Conservation (phyloP, 2,888 invertebrate species). For the Tetragonisca angustula region DNA sequence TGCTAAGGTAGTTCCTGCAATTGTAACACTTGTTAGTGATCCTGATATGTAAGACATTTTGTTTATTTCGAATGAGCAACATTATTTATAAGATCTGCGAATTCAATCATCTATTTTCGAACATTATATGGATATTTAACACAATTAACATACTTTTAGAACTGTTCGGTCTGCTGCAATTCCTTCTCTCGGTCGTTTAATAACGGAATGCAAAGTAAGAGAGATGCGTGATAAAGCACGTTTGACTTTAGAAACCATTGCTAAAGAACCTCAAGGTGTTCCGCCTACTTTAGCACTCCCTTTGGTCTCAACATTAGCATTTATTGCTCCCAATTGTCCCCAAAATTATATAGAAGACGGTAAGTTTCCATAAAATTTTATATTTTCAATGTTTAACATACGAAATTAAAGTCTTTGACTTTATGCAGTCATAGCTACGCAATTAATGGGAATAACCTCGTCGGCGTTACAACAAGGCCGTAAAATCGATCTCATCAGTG, state of each 20-base stretch:
- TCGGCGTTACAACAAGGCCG: constrained; percentile 86
- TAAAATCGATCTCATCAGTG: constrained; percentile 86
- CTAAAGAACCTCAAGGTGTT: constrained; percentile 79
- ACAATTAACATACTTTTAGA: constrained; percentile 76
- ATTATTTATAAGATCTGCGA: not conserved
- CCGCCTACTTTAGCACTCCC: constrained; percentile 85
- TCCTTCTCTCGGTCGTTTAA: constrained; percentile 87
- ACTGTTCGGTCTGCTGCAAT: constrained; percentile 87
- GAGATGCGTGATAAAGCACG: constrained; percentile 86
- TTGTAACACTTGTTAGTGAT: constrained; percentile 89
- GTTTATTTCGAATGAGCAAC: constrained; percentile 8
- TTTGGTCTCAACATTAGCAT: constrained; percentile 87
- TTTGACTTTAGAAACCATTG: constrained; percentile 83
- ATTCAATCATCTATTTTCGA: not conserved
- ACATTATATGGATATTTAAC: not conserved
- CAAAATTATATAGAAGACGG: constrained; percentile 86
- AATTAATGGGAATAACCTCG: constrained; percentile 86
- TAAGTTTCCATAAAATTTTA: constrained; percentile 68
- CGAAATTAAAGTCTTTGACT: constrained; percentile 31
- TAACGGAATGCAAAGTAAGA: constrained; percentile 84
- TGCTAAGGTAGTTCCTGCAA: constrained; percentile 88
- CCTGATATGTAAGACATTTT: constrained; percentile 86
- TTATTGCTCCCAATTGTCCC: constrained; percentile 86
- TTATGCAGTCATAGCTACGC: constrained; percentile 87
- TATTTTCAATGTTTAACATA: not conserved